A percentile compares a stretch with the other conserved stretches of the same genome.
These are phyloP conservation scores for Drosophila nigricruria DNA, from an alignment of 2,888 invertebrate species.

Conservation along the genomic window DNA sequence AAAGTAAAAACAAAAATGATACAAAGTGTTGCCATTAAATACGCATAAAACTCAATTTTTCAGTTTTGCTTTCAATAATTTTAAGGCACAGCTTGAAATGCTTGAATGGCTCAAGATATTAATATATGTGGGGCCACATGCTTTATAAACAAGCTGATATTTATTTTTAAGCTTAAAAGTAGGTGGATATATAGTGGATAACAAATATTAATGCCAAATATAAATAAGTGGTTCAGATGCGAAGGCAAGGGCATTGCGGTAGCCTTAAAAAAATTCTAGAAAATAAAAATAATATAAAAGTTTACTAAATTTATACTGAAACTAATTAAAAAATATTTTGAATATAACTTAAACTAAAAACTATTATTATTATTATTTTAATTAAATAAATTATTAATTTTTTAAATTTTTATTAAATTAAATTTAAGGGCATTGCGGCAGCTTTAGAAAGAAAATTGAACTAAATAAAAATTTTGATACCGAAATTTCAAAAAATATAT, in stretches of 20 bases:
- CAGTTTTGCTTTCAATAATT: conserved; percentile 48
- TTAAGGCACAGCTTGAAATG: conserved; percentile 23
- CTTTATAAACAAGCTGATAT: neutral
- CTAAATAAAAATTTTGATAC: neutral
- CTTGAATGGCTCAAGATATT: conserved; percentile 5
- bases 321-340: neutral
- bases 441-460: no score
- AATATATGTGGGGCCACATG: conserved; percentile 14
- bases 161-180: neutral
- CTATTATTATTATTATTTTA: no score
- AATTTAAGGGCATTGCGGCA: no score
- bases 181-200: neutral
- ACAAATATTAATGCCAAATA: neutral
- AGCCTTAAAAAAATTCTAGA: no score
- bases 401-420: no score
- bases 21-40: conserved; percentile 52
- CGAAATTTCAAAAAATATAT: neutral
- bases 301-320: neutral
- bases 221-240: neutral
- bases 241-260: neutral
- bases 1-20: conserved; percentile 14
- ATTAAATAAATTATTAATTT: no score
- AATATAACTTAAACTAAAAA: no score
- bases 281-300: neutral
- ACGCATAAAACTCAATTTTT: conserved; percentile 42